These are phyloP conservation scores for Mimas tiliae DNA, from an alignment of 2,888 invertebrate species.

Conservation along the genomic window DNA sequence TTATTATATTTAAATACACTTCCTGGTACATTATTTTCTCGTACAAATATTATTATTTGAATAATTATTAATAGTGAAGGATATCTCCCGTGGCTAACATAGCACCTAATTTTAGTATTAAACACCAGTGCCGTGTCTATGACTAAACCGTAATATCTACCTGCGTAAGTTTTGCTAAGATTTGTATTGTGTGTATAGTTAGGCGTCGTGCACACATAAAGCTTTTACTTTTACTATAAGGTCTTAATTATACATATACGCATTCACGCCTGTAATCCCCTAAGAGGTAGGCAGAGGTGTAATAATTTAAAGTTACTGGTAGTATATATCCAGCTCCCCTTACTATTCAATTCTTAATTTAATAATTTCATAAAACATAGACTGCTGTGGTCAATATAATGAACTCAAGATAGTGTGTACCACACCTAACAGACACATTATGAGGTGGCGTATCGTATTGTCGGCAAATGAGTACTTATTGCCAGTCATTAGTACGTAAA, in stretches of 20 bases:
- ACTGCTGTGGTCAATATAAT: conserved; percentile 1
- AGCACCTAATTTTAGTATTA: conserved; percentile 44
- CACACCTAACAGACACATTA: conserved; percentile 35
- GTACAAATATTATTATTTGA: background rate
- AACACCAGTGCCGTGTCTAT: conserved; percentile 38
- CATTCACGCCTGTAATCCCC: no score
- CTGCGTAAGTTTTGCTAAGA: conserved; percentile 17
- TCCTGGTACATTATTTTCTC: background rate
- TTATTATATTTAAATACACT: background rate
- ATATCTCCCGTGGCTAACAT: conserved; percentile 20
- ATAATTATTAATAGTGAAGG: background rate
- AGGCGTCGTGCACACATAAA: background rate
- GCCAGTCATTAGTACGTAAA: conserved; percentile 64
- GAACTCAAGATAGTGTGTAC: conserved; percentile 5
- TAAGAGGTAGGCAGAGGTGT: no score
- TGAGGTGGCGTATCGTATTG: conserved; percentile 48
- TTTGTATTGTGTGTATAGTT: conserved; percentile 6
- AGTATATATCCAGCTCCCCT: no score
- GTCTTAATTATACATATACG: no score
- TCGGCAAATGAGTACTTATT: conserved; percentile 55
- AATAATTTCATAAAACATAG: background rate
- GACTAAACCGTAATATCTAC: conserved; percentile 48
- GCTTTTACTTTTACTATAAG: background rate
- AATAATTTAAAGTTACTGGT: no score
- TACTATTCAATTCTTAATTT: no score